A percentile compares a stretch with the other conserved stretches of the same genome.
These are phyloP conservation scores for Osmerus mordax DNA, from an alignment of 2,113 vertebrate species.

Conservation along the genomic window DNA sequence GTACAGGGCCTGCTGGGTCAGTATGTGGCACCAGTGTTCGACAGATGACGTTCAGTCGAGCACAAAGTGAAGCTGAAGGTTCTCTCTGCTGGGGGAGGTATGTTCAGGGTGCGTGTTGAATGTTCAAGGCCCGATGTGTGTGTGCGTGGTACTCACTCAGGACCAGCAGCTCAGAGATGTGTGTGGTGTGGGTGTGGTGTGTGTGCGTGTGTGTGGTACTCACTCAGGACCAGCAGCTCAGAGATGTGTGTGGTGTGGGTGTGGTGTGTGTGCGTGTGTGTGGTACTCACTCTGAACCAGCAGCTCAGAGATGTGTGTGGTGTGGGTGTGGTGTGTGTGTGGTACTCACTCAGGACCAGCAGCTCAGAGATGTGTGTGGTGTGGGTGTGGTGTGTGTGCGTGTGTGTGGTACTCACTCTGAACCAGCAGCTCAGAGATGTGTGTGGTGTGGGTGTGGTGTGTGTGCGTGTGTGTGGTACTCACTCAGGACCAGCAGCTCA, in stretches of 20 bases:
- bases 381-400: background rate
- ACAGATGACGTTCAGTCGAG: no score
- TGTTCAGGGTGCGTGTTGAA: slow-evolving; percentile 3
- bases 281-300: background rate
- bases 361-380: background rate
- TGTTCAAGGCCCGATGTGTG: background rate
- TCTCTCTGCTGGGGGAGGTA: background rate
- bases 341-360: background rate
- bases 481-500: no score
- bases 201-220: slow-evolving; percentile 54
- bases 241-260: slow-evolving; percentile 69
- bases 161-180: no score
- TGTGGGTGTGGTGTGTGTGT: no score
- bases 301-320: no score
- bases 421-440: no score
- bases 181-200: no score
- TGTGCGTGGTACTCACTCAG: background rate
- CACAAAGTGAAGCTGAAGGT: no score
- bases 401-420: no score
- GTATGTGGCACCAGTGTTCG: no score
- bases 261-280: background rate
- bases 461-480: background rate
- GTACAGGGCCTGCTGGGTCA: no score
- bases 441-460: background rate
- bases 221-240: slow-evolving; percentile 93